A percentile compares a stretch with the other conserved stretches of the same genome.
phyloP scores from a whole-genome alignment of 2,888 invertebrate species.

The Gastrophysa polygoni region DNA sequence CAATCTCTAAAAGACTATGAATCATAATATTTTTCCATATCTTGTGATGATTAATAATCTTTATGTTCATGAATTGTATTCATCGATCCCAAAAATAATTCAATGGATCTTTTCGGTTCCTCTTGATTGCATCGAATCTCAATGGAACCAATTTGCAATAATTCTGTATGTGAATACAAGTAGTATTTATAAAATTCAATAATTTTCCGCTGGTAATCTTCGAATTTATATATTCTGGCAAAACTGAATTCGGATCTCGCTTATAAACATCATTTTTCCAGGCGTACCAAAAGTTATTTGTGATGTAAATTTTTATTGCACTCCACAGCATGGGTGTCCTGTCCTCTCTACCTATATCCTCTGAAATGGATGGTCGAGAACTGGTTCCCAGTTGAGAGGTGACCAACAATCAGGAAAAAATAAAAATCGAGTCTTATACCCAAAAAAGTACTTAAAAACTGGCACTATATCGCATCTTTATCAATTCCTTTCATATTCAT shows the following conservation, averaged over 20 bases:
- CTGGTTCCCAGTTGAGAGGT: neutral
- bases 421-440: neutral
- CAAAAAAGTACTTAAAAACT: neutral
- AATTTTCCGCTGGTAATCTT: neutral
- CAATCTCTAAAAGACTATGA: no score
- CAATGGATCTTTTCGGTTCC: no score
- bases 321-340: neutral
- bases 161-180: no score
- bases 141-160: no score
- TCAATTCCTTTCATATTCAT: neutral
- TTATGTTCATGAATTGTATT: no score
- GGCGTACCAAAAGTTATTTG: neutral
- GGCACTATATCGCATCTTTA: neutral
- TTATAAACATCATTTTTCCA: neutral
- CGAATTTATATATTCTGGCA: neutral
- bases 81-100: no score
- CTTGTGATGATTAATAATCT: no score
- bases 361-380: neutral
- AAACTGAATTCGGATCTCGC: neutral
- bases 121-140: no score
- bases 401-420: neutral
- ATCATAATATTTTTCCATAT: no score
- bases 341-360: neutral
- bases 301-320: conserved; percentile 1
- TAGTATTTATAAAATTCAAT: neutral